These are phyloP conservation scores for Dicrurus megarhynchus DNA, from an alignment of 2,113 vertebrate genomes.

Conservation along the genomic window DNA sequence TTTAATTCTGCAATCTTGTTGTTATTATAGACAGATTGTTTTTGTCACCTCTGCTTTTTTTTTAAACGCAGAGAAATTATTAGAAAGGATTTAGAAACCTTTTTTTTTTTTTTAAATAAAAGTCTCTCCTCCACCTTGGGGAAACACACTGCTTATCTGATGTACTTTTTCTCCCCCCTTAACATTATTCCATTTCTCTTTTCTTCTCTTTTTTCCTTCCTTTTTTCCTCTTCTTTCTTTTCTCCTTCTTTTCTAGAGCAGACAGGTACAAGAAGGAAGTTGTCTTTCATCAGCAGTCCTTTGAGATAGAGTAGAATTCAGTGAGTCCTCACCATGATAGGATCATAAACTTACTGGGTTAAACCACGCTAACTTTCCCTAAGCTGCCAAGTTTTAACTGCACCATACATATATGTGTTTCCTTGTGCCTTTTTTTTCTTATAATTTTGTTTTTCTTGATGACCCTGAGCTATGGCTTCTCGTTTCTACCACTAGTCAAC, in stretches of 20 bases:
- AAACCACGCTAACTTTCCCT: constrained; percentile 70
- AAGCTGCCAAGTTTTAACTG: constrained; percentile 78
- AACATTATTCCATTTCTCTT: not conserved
- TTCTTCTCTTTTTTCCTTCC: not conserved
- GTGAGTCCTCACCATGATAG: constrained; percentile 76
- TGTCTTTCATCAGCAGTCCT: constrained; percentile 66
- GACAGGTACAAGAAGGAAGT: constrained; percentile 62
- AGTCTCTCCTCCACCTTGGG: constrained; percentile 38
- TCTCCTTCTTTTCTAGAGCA: constrained; percentile 48
- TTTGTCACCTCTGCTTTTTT: constrained; percentile 18
- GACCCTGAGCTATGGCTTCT: constrained; percentile 83
- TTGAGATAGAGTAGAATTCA: constrained; percentile 71
- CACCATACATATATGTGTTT: constrained; percentile 74
- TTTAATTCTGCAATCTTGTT: constrained; percentile 13
- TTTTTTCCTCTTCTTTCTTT: not conserved
- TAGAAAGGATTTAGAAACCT: constrained; percentile 51
- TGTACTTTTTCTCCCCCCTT: not conserved
- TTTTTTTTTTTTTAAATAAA: not conserved
- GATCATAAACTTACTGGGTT: constrained; percentile 81
- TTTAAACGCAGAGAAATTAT: not conserved
- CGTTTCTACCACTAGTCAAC: constrained; percentile 64
- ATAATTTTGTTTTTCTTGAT: constrained; percentile 73
- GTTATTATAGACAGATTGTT: not conserved
- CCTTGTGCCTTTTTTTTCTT: constrained; percentile 81
- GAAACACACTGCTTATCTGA: constrained; percentile 48